phyloP scores from a whole-genome alignment of 2,888 invertebrate species.

The Tridacna crocea region DNA sequence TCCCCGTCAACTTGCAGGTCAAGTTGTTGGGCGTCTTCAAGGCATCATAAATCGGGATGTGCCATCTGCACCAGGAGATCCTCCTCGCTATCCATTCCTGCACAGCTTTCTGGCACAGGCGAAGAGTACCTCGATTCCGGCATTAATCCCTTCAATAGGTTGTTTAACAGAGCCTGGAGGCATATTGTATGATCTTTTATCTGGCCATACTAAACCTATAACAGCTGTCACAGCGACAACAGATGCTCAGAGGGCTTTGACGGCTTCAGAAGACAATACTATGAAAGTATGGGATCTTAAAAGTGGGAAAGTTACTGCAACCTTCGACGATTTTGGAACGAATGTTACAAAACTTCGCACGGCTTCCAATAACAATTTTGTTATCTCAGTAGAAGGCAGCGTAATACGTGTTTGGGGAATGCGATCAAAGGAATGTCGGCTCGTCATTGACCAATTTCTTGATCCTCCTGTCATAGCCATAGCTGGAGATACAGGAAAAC shows the following conservation, averaged over 20 bases:
- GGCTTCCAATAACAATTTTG: constrained; percentile 70
- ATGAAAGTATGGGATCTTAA: constrained; percentile 82
- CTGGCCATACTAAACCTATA: constrained; percentile 80
- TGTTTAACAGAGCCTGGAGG: constrained; percentile 82
- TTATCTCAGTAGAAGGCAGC: constrained; percentile 76
- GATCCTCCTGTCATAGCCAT: constrained; percentile 79
- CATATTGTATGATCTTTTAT: constrained; percentile 79
- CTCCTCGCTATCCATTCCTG: constrained; percentile 78
- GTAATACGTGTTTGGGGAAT: constrained; percentile 78
- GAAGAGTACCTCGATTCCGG: constrained; percentile 72
- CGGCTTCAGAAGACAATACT: constrained; percentile 80
- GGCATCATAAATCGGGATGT: constrained; percentile 79
- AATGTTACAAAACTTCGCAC: constrained; percentile 73
- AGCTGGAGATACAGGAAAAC: constrained; percentile 75
- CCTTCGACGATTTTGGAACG: constrained; percentile 76
- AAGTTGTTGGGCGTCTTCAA: constrained; percentile 86
- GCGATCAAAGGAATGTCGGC: constrained; percentile 67
- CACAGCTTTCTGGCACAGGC: constrained; percentile 75
- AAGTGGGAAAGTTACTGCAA: constrained; percentile 77
- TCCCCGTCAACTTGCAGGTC: constrained; percentile 92
- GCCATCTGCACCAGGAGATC: constrained; percentile 79
- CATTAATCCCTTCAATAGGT: constrained; percentile 78
- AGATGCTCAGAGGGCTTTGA: constrained; percentile 79
- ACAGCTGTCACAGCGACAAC: constrained; percentile 78
- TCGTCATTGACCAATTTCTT: constrained; percentile 69